Evolutionary conservation across 2,113 vertebrate species (phyloP).

Genomic region (Sula dactylatra): DNA sequence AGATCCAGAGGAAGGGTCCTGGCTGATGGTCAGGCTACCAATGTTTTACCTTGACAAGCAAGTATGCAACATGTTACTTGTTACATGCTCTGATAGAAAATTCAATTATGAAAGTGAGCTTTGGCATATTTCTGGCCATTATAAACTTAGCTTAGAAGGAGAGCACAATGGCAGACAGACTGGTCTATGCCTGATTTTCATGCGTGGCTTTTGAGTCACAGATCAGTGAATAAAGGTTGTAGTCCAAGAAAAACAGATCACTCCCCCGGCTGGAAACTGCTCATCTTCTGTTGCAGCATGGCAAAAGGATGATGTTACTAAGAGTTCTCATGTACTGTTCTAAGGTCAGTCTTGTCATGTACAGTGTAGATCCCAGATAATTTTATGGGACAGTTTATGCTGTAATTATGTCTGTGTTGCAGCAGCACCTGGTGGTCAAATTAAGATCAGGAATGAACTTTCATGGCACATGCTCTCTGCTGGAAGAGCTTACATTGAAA

Average conservation of each 20-base stretch:
- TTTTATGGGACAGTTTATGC: neutral
- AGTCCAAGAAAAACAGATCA: neutral
- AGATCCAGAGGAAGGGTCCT: neutral
- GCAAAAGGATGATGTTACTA: neutral
- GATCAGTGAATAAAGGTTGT: neutral
- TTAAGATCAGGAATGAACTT: neutral
- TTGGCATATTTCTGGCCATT: neutral
- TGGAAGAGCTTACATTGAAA: neutral
- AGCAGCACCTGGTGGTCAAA: slow-evolving; percentile 65
- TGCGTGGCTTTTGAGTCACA: neutral
- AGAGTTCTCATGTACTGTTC: neutral
- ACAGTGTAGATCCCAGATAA: neutral
- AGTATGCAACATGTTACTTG: neutral
- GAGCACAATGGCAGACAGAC: neutral
- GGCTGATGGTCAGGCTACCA: neutral
- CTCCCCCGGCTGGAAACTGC: neutral
- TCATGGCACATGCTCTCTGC: neutral
- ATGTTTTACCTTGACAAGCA: neutral
- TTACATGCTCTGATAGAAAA: neutral
- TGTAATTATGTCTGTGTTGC: slow-evolving; percentile 19
- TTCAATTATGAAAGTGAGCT: neutral
- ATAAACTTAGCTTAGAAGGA: neutral
- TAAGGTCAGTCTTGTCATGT: neutral
- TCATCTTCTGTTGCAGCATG: neutral
- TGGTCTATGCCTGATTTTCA: neutral